Base-by-base conservation (phyloP, 2,113 vertebrate species). In the Crotalus tigris region DNA sequence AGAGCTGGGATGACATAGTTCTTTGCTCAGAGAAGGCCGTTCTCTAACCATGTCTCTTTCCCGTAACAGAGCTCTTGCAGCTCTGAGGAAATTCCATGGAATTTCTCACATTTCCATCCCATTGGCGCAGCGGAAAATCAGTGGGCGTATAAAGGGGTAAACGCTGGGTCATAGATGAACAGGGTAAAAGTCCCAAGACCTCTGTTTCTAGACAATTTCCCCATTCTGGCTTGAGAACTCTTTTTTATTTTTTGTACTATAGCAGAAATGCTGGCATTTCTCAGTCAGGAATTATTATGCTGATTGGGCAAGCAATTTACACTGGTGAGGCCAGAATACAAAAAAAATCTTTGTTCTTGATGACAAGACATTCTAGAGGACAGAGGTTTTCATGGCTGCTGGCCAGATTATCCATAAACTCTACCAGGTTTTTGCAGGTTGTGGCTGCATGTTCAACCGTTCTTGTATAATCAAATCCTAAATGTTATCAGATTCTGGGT, bases 131-230 rank as follows among this genome's bases (percentile, higher is more conserved):
- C 96, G 96, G 95, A 97, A 96, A 96, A 92, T 93, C 92, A 58
- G 96, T 96, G 96, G 96, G 96, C 93, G 96, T 97, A 93, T 91
- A 94, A 93, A 95, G 90, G 89, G 90, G 87, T 94, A 93, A 94
- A 94, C 81, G 64, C 1, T 90, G 94, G 92, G 92, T 93, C 91
- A 90, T 23, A 13, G 92, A 94, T 91, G 85, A 96, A 91, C n/a
- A 53, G 26, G 81, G 93, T 93, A 94, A 91, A 93, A 93, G 96
- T 95, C 91, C 91, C 95, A 81, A 92, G 87, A 81, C 0, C 81
- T 95, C 92, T 0, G 0, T 89, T 95, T 86, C 0, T 0, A 93
- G 93, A 97, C 96, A 97, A 96, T 93, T 93, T 93, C 55, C 23
- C 61, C 89, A 90, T 95, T 96, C 94, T 85, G 55, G 55, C 94